Evolutionary conservation across 2,888 invertebrate species (phyloP), one percentile per base, ranked within the genome.

Genomic region (Harpagoxenus sublaevis): DNA sequence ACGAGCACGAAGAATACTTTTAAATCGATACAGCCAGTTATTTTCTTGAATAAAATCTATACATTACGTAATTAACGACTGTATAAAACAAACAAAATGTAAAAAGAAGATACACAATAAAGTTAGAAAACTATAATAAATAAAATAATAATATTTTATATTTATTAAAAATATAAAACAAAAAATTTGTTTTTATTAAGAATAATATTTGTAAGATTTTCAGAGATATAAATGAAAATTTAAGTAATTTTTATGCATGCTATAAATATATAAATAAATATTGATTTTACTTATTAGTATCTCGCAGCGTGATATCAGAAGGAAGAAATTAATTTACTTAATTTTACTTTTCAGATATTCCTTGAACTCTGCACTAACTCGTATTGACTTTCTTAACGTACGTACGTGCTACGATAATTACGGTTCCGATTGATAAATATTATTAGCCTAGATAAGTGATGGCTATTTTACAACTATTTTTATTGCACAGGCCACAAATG

Each of bases 401-500:
- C 1, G 23, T 73, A 42, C 8, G 42, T 57, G 18, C 1, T 57
- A 55, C 15, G 15, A 15, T 55, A 73, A 73, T 60, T 57, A 31
- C 5, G 6, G 3, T 60, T 74, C 2, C 23, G 18, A 28, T 28
- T 6, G 3, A 45, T 9, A 23, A 51, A n/a, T 10, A 35, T 55
- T 55, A 51, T 57, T 42, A 57, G 0, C 31, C n/a, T 60, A 55
- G n/a, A 15, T 31, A 35, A 62, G 3, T 28, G 23, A 23, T 23
- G 48, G 5, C 2, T 57, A 62, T 62, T 45, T 62, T 3, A 51
- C 5, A 45, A 62, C 9, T 18, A 23, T 77, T 77, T 62, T 51
- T 39, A 48, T 77, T 77, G 6, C 18, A 15, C n/a, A 63, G 62
- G 18, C 6, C 10, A 65, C 63, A 39, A 65, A 77, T 75, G 75